These are phyloP conservation scores for Drepana falcataria DNA, from an alignment of 2,888 invertebrate species.

Conservation along the genomic window DNA sequence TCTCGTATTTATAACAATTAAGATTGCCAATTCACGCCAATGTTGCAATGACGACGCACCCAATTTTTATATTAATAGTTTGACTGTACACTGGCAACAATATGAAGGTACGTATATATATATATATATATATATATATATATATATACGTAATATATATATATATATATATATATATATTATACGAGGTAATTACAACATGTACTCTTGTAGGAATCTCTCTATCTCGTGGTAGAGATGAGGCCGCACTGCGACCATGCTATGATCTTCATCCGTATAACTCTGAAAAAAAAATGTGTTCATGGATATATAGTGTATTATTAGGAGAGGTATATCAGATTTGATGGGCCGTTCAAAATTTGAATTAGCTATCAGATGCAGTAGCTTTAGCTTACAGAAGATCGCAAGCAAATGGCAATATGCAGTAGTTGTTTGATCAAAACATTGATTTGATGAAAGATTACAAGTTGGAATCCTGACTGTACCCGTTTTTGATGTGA, in stretches of 20 bases:
- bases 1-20: too few species aligned
- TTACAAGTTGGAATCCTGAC: too few species aligned
- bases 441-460: too few species aligned
- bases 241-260: constrained; percentile 87
- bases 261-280: constrained; percentile 96
- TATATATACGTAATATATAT: too few species aligned
- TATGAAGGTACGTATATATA: too few species aligned
- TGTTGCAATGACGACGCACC: background rate
- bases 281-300: constrained; percentile 80
- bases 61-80: background rate
- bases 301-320: background rate
- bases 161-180: background rate
- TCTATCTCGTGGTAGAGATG: constrained; percentile 95
- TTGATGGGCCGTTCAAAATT: background rate
- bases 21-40: background rate
- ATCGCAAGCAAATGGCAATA: too few species aligned
- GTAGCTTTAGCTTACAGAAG: too few species aligned
- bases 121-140: too few species aligned
- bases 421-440: too few species aligned
- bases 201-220: constrained; percentile 82
- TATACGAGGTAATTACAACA: constrained; percentile 32
- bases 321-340: background rate
- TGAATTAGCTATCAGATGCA: too few species aligned
- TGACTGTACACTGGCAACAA: too few species aligned
- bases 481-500: too few species aligned